A percentile compares a stretch with the other conserved stretches of the same genome.
Evolutionary conservation across 2,797 vertebrate species (phyloP).

Genomic region (Cetoscarus ocellatus): DNA sequence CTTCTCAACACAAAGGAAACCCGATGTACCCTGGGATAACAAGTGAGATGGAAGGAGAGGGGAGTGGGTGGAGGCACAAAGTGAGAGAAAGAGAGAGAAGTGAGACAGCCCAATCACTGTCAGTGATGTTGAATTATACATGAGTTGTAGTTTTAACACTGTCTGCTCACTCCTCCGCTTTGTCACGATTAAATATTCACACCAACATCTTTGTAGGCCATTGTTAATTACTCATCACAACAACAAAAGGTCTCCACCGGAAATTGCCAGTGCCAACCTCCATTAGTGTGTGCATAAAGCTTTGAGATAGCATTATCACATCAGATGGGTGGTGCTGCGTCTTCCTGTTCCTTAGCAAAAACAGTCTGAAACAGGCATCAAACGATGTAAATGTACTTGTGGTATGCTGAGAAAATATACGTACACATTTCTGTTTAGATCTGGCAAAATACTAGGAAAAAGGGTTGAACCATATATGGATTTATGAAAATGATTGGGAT

Average conservation of each 20-base stretch:
- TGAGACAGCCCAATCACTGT: constrained; percentile 74
- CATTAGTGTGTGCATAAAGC: constrained; percentile 75
- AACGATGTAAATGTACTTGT: constrained; percentile 4
- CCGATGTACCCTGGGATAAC: constrained; percentile 47
- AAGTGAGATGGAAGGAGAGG: constrained; percentile 8
- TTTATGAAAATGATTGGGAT: no score
- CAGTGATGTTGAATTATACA: constrained; percentile 88
- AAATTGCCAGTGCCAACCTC: constrained; percentile 74
- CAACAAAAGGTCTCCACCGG: constrained; percentile 81
- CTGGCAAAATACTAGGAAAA: no score
- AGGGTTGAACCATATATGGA: no score
- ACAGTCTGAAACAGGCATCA: constrained; percentile 2
- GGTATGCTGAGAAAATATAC: neutral
- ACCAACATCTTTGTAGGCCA: constrained; percentile 85
- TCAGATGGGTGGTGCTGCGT: constrained; percentile 43
- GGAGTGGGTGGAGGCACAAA: constrained; percentile 1
- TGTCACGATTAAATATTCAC: constrained; percentile 89
- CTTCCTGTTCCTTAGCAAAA: constrained; percentile 19
- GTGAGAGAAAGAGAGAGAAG: constrained; percentile 30
- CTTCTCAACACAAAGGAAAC: constrained; percentile 66
- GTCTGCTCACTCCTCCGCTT: constrained; percentile 75
- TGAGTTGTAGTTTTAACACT: constrained; percentile 83
- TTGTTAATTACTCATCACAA: constrained; percentile 85
- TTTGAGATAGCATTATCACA: constrained; percentile 66
- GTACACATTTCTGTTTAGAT: neutral